Percentiles rank a stretch among this genome's conserved stretches.
Conservation (phyloP, 2,888 invertebrate genomes). For the Drosophila macrospina region DNA sequence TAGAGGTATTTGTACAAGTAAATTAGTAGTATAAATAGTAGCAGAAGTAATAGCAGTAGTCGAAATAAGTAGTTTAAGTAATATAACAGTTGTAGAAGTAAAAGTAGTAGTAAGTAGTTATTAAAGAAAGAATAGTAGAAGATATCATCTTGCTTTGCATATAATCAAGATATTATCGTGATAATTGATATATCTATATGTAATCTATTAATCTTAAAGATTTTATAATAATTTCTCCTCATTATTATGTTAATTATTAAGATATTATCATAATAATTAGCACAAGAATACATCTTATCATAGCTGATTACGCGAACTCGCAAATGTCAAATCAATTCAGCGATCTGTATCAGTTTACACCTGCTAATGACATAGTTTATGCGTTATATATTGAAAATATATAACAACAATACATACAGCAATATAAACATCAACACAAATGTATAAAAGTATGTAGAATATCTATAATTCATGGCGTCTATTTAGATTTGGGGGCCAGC, state of each 20-base stretch:
- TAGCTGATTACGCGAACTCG: not conserved
- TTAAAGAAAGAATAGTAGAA: not conserved
- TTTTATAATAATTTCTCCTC: not conserved
- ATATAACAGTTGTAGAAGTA: not conserved
- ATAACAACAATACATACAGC: slow-evolving; percentile 30
- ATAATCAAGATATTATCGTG: no score
- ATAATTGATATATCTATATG: not conserved
- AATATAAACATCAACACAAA: slow-evolving; percentile 9
- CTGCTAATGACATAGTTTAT: slow-evolving; percentile 12
- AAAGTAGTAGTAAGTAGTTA: not conserved
- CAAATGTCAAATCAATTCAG: not conserved
- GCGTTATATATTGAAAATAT: slow-evolving; percentile 9
- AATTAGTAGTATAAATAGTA: not conserved
- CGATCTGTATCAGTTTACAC: slow-evolving; percentile 5
- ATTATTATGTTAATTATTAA: not conserved
- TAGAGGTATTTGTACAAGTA: no score
- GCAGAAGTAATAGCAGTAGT: not conserved
- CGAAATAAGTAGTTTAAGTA: no score
- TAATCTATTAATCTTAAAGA: not conserved
- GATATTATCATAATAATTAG: not conserved
- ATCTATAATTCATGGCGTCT: slow-evolving; percentile 38
- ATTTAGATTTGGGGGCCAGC: slow-evolving; percentile 63
- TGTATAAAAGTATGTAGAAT: no score
- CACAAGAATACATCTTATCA: not conserved
- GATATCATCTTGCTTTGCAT: not conserved